These are phyloP conservation scores for Asobara japonica DNA, from an alignment of 1,140 invertebrate species.

Conservation along the genomic window DNA sequence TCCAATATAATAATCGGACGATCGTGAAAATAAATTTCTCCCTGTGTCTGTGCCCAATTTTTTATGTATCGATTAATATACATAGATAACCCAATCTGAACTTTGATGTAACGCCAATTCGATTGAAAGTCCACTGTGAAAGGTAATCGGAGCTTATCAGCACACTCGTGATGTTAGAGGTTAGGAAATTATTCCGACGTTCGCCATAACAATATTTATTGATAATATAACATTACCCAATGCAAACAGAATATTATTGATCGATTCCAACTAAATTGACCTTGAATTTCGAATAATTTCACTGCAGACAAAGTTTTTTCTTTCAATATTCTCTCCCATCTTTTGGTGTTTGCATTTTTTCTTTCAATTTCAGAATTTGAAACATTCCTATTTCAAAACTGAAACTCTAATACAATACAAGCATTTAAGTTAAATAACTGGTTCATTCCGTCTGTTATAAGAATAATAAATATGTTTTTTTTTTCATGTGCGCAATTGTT, in stretches of 20 bases:
- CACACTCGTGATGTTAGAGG: not conserved
- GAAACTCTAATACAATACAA: no score
- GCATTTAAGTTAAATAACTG: no score
- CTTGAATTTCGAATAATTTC: no score
- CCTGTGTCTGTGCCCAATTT: not conserved
- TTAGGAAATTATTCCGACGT: slow-evolving; percentile 14
- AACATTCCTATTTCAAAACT: no score
- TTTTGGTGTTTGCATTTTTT: no score
- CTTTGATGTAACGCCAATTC: not conserved
- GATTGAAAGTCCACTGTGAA: not conserved
- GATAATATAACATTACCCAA: not conserved
- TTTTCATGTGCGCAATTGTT: no score
- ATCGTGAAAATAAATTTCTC: not conserved
- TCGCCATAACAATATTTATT: not conserved
- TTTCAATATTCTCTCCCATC: no score
- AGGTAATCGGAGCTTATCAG: not conserved
- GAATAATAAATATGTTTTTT: no score
- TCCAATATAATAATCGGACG: slow-evolving; percentile 28
- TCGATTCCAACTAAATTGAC: no score
- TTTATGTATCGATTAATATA: slow-evolving; percentile 45
- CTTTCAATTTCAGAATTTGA: no score
- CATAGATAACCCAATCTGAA: not conserved
- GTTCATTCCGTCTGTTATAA: no score
- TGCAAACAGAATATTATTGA: not conserved
- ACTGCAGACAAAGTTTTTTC: no score